Evolutionary conservation across 2,797 vertebrate species (phyloP).

Genomic region (Gouania willdenowi): DNA sequence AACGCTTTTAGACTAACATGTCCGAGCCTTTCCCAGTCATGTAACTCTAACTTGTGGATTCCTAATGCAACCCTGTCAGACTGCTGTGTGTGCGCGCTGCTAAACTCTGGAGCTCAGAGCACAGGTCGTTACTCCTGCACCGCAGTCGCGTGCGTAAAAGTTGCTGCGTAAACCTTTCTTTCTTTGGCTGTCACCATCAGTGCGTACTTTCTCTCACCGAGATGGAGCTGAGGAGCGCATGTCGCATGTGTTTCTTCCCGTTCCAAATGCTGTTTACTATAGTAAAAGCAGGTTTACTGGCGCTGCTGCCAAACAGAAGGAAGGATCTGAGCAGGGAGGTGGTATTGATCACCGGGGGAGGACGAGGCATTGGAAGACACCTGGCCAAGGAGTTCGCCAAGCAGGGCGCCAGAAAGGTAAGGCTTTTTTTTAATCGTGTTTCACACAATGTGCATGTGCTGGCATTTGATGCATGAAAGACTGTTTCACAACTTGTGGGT

Average conservation of each 20-base stretch:
- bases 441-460: too few relatives aligned
- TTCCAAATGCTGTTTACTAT: constrained; percentile 80
- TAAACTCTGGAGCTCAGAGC: constrained; percentile 1
- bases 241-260: constrained; percentile 82
- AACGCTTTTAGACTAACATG: constrained; percentile 28
- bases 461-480: too few relatives aligned
- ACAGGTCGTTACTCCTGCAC: too few relatives aligned
- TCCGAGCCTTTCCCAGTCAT: constrained; percentile 10
- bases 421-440: too few relatives aligned
- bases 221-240: constrained; percentile 85
- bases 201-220: constrained; percentile 32
- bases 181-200: constrained; percentile 3
- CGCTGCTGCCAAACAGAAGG: constrained; percentile 78
- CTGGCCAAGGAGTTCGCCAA: constrained; percentile 89
- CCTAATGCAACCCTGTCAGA: constrained; percentile 10
- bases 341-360: constrained; percentile 94
- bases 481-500: too few relatives aligned
- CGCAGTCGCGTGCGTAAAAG: constrained; percentile 11
- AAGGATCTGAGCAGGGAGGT: constrained; percentile 84
- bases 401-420: constrained; percentile 90
- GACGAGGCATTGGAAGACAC: constrained; percentile 93
- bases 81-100: constrained; percentile 26
- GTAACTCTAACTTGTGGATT: neutral
- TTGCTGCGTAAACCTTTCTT: constrained; percentile 11
- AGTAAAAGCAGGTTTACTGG: constrained; percentile 72